Evolutionary conservation across 2,797 vertebrate genomes (phyloP).

Genomic region (Prunella strophiata): DNA sequence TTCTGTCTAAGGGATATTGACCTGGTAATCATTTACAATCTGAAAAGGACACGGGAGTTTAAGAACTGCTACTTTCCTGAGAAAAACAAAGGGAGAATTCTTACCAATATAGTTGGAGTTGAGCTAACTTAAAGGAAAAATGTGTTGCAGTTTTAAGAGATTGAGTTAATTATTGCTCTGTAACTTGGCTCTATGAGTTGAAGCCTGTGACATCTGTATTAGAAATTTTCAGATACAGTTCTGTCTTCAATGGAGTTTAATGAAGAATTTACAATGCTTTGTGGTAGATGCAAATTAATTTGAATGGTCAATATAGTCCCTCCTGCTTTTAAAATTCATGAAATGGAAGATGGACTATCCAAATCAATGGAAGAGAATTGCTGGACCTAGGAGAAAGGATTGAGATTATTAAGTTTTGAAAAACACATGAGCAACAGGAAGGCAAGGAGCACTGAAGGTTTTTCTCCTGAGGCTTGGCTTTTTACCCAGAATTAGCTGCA

Average conservation of each 20-base stretch:
- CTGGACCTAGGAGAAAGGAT: neutral
- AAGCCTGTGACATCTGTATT: neutral
- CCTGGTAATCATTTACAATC: neutral
- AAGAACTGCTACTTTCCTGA: neutral
- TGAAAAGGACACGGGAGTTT: neutral
- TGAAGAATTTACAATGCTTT: neutral
- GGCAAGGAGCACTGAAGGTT: neutral
- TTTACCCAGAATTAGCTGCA: neutral
- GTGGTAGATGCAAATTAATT: neutral
- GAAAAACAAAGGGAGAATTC: neutral
- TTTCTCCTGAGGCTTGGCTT: neutral
- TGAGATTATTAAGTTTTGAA: neutral
- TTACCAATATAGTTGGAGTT: neutral
- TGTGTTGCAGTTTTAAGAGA: neutral
- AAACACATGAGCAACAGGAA: neutral
- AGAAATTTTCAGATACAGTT: neutral
- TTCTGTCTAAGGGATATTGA: neutral
- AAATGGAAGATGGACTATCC: neutral
- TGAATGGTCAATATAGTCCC: neutral
- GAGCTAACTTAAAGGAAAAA: neutral
- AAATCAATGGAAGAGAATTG: neutral
- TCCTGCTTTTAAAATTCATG: neutral
- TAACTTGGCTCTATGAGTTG: neutral
- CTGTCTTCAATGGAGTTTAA: neutral
- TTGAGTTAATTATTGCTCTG: neutral